Percentiles rank a stretch among this genome's conserved stretches.
phyloP scores from a whole-genome alignment of 2,797 vertebrate species.

The Galago senegalensis region DNA sequence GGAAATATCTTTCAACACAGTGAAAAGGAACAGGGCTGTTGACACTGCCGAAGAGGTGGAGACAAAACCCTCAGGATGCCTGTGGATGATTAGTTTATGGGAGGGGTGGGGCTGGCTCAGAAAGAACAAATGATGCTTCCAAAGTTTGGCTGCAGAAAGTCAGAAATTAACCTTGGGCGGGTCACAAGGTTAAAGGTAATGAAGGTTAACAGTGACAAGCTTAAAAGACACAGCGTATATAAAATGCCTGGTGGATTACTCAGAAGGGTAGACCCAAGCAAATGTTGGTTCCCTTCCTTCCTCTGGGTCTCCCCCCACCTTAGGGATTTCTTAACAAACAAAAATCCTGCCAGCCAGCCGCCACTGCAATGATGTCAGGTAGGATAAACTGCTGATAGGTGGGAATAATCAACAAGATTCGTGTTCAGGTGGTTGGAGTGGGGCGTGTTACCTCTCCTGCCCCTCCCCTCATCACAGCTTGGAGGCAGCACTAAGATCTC shows the following conservation, averaged over 20 bases:
- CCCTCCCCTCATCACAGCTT: constrained; percentile 27
- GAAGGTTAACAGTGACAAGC: not conserved
- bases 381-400: constrained; percentile 39
- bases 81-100: constrained; percentile 24
- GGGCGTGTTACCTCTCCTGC: not conserved
- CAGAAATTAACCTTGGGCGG: not conserved
- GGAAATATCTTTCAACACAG: constrained; percentile 31
- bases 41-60: constrained; percentile 19
- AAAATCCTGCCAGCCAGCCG: constrained; percentile 63
- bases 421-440: not conserved
- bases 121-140: constrained; percentile 9
- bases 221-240: not conserved
- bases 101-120: not conserved
- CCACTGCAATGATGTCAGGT: constrained; percentile 51
- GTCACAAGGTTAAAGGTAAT: not conserved
- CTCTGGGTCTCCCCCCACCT: constrained; percentile 6
- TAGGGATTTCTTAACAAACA: constrained; percentile 57
- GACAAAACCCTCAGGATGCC: constrained; percentile 27
- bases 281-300: constrained; percentile 28
- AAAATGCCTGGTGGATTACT: not conserved
- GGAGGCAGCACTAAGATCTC: not conserved
- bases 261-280: constrained; percentile 38
- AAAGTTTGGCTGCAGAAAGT: constrained; percentile 39
- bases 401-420: constrained; percentile 23
- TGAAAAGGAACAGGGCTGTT: constrained; percentile 20